Base-by-base conservation (phyloP, 2,888 invertebrate genomes). In the Philonicus albiceps region DNA sequence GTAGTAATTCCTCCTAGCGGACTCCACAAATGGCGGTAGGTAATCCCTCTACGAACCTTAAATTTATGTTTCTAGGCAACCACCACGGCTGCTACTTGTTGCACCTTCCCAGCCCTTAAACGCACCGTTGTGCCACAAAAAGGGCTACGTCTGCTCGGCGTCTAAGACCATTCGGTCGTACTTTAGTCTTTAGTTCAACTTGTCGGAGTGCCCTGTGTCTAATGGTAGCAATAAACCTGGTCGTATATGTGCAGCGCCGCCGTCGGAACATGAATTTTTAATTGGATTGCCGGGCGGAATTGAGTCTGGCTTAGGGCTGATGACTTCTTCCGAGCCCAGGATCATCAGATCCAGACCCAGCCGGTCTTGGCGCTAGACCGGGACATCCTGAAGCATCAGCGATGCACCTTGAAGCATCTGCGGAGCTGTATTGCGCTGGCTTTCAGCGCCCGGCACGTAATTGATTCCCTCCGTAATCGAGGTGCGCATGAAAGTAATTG, bases 401-500 rank as follows among this genome's bases (percentile, higher is more conserved):
- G 30, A 43, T 72, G 86, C 31, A 80, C 37, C 76, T 64, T 55
- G 19, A 37, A 43, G 19, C 40, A 72, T 76, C n/a, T 27, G 64
- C 16, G 74, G 78, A 6, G 78, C 11, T 86, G 86, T 75, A 37
- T 86, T 78, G 76, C 53, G 40, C 86, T 55, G 49, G 72, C 80
- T 78, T 80, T 86, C 64, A 86, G 78, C 80, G 72, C 72, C 40
- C 72, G 11, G 19, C 37, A n/a, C 16, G 37, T 86, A 86, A 86
- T 86, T 86, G 86, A 86, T 86, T 86, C 72, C 72, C 37, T 31
- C 53, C 53, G 80, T 86, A 86, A 86, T 86, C 78, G 86, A 86
- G 86, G 86, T 86, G 86, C 80, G 86, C 86, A 86, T 78, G 86
- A 78, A 86, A 86, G 75, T 86, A 86, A 86, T 86, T 76, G 76